Evolutionary conservation across 2,888 invertebrate species (phyloP), one percentile per base, ranked within the genome.

Genomic region (Sympetrum striolatum): DNA sequence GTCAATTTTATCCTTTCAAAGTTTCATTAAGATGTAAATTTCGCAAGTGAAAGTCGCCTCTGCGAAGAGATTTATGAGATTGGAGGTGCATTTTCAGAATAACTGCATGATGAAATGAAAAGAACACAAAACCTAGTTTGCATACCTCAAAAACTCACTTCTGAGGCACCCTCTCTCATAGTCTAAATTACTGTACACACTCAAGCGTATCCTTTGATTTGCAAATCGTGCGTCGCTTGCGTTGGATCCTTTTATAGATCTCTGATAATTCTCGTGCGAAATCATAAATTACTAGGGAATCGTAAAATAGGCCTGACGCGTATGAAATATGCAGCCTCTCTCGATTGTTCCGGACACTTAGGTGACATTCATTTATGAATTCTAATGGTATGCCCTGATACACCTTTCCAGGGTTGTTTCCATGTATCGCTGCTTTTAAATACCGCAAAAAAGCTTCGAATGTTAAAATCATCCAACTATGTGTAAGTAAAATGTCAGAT

Each of bases 351-450:
- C 22, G 60, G 60, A 39, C 39, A 64, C 37, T 37, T 25, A 37
- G 86, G 22, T 86, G 60, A 60, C 86, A 86, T 86, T 86, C 60
- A 31, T 86, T 86, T 86, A 60, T 39, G 35, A 60, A 86, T 86
- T 60, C 73, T 73, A 73, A 73, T 73, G 73, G 73, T 73, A 73
- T 73, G 73, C 31, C 73, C 25, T 73, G 73, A 25, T 18, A 73
- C 73, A 73, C 73, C 31, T 73, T 73, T 73, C 73, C 12, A 31
- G 25, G 31, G 73, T 73, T 31, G 25, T 31, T 73, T 73, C 73
- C 31, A 12, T 31, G 31, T 25, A 31, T 73, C 31, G n/a, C 31
- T 14, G 31, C 73, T 73, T 73, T 31, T 31, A 31, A 73, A 73
- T 73, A 14, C 31, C 25, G 25, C 53, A 53, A 53, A 53, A 18